These are phyloP conservation scores for Heteropelma amictum DNA, from an alignment of 2,888 invertebrate species.

Conservation along the genomic window DNA sequence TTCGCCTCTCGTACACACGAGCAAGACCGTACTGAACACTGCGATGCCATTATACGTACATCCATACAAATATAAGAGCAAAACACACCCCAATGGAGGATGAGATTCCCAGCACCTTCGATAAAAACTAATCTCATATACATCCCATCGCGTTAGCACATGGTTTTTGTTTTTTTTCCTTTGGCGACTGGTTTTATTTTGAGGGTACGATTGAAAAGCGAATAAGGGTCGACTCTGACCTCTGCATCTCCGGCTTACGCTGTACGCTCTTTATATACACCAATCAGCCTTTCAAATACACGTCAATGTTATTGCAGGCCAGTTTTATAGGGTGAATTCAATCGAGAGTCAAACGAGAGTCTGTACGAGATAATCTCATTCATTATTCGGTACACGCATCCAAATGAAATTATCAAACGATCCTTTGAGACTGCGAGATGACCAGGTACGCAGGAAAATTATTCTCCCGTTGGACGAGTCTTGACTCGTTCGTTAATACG, in stretches of 20 bases:
- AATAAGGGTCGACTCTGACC: slow-evolving; percentile 12
- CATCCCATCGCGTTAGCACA: slow-evolving; percentile 49
- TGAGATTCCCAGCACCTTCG: slow-evolving; percentile 63
- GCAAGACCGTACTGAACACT: slow-evolving; percentile 19
- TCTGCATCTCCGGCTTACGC: background rate
- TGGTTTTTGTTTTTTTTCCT: slow-evolving; percentile 53
- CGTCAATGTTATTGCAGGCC: background rate
- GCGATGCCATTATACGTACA: slow-evolving; percentile 3
- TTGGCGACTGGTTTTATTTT: background rate
- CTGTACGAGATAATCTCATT: slow-evolving; percentile 43
- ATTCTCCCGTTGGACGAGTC: too few relatives aligned
- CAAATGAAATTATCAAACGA: slow-evolving; percentile 14
- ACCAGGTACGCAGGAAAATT: slow-evolving; percentile 40
- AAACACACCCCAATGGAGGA: slow-evolving; percentile 51
- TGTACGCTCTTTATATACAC: background rate
- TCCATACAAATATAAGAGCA: background rate
- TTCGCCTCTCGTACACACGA: background rate
- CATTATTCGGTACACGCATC: slow-evolving; percentile 26
- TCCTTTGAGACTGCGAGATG: slow-evolving; percentile 13
- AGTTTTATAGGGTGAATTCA: slow-evolving; percentile 11
- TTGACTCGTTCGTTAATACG: too few relatives aligned
- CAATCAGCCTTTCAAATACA: slow-evolving; percentile 15
- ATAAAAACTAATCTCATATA: slow-evolving; percentile 73
- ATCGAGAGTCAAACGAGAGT: slow-evolving; percentile 41
- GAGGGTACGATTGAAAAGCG: slow-evolving; percentile 6